Conservation (phyloP, 1,140 invertebrate genomes). For the Euschistus heros region DNA sequence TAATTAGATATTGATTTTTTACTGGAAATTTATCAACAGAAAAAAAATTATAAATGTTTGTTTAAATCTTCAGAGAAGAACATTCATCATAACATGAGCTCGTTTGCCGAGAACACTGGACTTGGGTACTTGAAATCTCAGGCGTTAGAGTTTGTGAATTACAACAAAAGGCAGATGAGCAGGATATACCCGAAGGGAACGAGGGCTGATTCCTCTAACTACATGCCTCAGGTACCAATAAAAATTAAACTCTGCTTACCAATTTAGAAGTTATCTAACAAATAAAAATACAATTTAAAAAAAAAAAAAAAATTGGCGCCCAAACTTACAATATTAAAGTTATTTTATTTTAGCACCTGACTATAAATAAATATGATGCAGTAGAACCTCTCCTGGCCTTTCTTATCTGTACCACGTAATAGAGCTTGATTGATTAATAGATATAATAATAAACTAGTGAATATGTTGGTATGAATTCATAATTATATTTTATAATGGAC, state of each 20-base stretch:
- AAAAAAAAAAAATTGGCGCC: neutral
- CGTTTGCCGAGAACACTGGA: constrained; percentile 93
- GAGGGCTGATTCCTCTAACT: constrained; percentile 96
- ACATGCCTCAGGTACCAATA: constrained; percentile 87
- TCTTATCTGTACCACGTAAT: too few relatives aligned
- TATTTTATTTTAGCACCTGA: too few relatives aligned
- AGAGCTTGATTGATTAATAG: too few relatives aligned
- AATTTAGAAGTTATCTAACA: neutral
- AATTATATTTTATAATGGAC: too few relatives aligned
- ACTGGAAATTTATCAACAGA: too few relatives aligned
- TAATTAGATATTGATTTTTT: too few relatives aligned
- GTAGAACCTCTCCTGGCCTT: too few relatives aligned
- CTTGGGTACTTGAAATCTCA: constrained; percentile 89
- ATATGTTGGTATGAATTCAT: too few relatives aligned
- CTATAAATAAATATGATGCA: too few relatives aligned
- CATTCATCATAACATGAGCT: constrained; percentile 96
- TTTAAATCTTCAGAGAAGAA: constrained; percentile 66
- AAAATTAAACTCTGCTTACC: neutral
- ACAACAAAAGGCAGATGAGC: constrained; percentile 98
- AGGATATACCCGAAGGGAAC: constrained; percentile 98
- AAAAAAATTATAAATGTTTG: neutral
- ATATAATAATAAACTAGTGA: too few relatives aligned
- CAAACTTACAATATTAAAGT: too few relatives aligned
- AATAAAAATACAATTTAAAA: too few relatives aligned
- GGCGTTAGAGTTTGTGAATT: constrained; percentile 98